Evolutionary conservation across 2,797 vertebrate species (phyloP).

Genomic region (Hozukius guyotensis): DNA sequence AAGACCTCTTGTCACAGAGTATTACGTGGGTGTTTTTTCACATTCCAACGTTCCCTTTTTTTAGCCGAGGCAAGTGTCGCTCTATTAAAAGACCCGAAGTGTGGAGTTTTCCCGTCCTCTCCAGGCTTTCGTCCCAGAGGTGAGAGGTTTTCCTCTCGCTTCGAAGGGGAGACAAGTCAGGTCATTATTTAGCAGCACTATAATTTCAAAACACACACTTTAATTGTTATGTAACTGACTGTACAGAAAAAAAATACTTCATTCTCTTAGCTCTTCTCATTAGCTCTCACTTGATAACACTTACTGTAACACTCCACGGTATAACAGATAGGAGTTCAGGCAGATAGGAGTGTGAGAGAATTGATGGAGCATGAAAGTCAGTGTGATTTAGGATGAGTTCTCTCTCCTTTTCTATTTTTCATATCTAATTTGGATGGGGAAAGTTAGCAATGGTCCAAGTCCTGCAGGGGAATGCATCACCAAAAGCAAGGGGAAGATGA

Average conservation of each 20-base stretch:
- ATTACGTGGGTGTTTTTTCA: slow-evolving; percentile 1
- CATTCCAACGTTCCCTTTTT: slow-evolving; percentile 2
- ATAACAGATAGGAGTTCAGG: slow-evolving; percentile 13
- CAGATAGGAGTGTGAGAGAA: slow-evolving; percentile 6
- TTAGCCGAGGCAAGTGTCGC: slow-evolving; percentile 1
- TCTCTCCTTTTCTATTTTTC: slow-evolving; percentile 16
- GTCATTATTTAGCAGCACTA: slow-evolving; percentile 20
- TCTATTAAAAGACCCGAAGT: slow-evolving; percentile 2
- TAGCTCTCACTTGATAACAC: slow-evolving; percentile 12
- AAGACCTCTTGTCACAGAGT: slow-evolving; percentile 17
- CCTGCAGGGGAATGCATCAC: background rate
- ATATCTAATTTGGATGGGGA: background rate
- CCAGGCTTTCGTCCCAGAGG: slow-evolving; percentile 8
- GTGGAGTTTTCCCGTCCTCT: slow-evolving; percentile 5
- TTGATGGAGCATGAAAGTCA: background rate
- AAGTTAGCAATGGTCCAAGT: slow-evolving; percentile 10
- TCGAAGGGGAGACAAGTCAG: background rate
- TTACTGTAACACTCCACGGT: background rate
- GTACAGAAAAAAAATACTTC: background rate
- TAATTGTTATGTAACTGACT: slow-evolving; percentile 3
- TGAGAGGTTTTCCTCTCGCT: slow-evolving; percentile 23
- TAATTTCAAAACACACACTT: slow-evolving; percentile 1
- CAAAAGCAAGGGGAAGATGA: background rate
- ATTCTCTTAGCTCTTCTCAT: slow-evolving; percentile 15
- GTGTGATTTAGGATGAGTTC: background rate